Conservation (phyloP, 2,113 vertebrate species). For the Cyprinodon variegatus region DNA sequence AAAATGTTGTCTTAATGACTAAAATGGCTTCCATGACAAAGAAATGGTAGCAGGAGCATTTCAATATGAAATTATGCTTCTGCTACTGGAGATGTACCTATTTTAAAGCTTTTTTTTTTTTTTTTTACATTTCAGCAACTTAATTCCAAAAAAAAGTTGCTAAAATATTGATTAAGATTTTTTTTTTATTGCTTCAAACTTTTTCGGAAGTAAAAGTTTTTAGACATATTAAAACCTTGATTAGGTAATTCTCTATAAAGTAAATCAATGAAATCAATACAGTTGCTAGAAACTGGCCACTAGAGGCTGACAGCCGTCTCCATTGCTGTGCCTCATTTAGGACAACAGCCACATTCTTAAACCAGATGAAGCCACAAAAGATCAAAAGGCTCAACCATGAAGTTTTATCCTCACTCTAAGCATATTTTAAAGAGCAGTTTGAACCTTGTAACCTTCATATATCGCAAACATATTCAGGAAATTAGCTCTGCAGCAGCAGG, state of each 20-base stretch:
- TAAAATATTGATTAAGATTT: too few relatives aligned
- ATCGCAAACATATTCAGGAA: not conserved
- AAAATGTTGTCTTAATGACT: not conserved
- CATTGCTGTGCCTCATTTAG: not conserved
- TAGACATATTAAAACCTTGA: not conserved
- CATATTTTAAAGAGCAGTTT: not conserved
- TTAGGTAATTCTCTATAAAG: not conserved
- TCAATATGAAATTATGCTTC: not conserved
- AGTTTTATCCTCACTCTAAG: not conserved
- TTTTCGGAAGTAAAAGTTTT: not conserved
- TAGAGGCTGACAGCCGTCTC: slow-evolving; percentile 35
- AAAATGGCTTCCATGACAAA: not conserved
- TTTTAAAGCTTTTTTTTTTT: not conserved
- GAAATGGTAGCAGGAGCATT: not conserved
- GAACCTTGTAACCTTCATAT: slow-evolving; percentile 26
- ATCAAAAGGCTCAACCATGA: not conserved
- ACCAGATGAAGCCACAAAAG: not conserved
- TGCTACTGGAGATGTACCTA: not conserved
- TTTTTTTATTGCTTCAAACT: too few relatives aligned
- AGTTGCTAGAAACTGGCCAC: not conserved
- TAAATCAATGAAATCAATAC: not conserved
- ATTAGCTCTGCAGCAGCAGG: not conserved
- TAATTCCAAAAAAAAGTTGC: not conserved
- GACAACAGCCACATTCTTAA: not conserved
- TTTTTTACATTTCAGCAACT: not conserved